Percentiles rank a stretch among this genome's conserved stretches.
Conservation (phyloP, 2,888 invertebrate genomes). For the Caenorhabditis japonica region DNA sequence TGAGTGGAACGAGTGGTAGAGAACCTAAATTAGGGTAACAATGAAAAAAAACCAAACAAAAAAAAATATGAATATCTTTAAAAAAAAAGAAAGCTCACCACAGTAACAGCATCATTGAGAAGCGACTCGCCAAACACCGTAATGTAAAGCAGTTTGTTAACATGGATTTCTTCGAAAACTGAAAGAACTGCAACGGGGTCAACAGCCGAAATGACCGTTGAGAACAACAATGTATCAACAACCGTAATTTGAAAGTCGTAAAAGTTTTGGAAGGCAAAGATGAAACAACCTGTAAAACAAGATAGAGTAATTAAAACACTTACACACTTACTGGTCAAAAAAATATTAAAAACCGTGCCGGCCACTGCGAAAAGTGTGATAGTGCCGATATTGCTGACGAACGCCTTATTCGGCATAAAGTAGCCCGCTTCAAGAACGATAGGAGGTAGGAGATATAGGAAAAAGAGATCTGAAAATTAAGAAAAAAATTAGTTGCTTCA, state of each 20-base stretch:
- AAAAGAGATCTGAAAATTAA: conserved; percentile 86
- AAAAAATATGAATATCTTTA: neutral
- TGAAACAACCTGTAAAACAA: conserved; percentile 57
- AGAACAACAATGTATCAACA: conserved; percentile 68
- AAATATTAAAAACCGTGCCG: conserved; percentile 94
- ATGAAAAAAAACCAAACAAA: neutral
- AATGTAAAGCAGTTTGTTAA: conserved; percentile 82
- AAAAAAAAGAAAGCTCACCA: conserved; percentile 79
- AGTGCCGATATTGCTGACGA: conserved; percentile 94
- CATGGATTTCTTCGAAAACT: conserved; percentile 75
- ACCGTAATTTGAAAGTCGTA: conserved; percentile 61
- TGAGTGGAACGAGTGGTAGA: conserved; percentile 69
- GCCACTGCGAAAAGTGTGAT: conserved; percentile 91
- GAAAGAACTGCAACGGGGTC: conserved; percentile 75
- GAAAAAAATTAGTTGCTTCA: too few relatives aligned
- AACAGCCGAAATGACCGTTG: conserved; percentile 72
- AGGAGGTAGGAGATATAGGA: conserved; percentile 96
- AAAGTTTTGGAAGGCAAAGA: conserved; percentile 59
- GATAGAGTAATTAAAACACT: neutral
- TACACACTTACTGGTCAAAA: conserved; percentile 79
- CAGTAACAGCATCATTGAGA: conserved; percentile 97
- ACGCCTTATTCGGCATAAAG: conserved; percentile 96
- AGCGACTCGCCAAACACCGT: conserved; percentile 98
- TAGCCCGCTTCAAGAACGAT: conserved; percentile 98
- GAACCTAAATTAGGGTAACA: conserved; percentile 52